Evolutionary conservation across 2,113 vertebrate species (phyloP), one percentile per base, ranked within the genome.

Genomic region (Pelodiscus sinensis): DNA sequence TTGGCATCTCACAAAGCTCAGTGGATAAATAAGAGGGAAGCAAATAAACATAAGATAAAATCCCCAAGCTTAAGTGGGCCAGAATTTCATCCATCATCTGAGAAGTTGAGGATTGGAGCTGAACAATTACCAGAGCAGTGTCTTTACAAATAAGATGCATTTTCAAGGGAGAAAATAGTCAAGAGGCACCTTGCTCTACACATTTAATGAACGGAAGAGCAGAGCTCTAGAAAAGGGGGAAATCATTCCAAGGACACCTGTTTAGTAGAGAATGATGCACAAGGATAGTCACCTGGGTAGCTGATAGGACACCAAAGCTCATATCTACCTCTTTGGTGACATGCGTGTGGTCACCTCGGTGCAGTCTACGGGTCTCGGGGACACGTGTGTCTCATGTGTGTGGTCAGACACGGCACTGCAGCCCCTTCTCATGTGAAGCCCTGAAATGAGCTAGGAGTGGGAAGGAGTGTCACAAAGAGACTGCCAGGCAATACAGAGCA

Each of bases 41-140:
- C n/a, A 71, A 71, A 71, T 35, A 35, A n/a, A 71, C 18, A 35
- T 1, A 7, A 71, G 65, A 18, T 8, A 1, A 71, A 71, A 71
- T 35, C 16, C 31, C 18, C 3, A 16, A n/a, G 10, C 31, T 35
- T 92, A 60, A 35, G 1, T 5, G 35, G 75, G 56, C n/a, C 14
- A 38, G 55, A 62, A 82, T 31, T 56, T 89, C 78, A 71, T 78
- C 83, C 81, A 38, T n/a, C 44, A 80, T 88, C 65, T 2, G 0
- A 62, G 78, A 88, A 50, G 83, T 81, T 29, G 51, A 90, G 44
- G 83, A 87, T 71, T 8, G 19, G 65, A 71, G 9, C 71, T 3
- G 65, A 90, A 10, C 44, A 93, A 92, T 93, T 88, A 95, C 87
- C 88, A 93, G 92, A 94, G 94, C 91, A 90, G 87, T 11, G 52